A percentile compares a stretch with the other conserved stretches of the same genome.
Conservation (phyloP, 2,113 vertebrate genomes). For the Salvelinus namaycush region DNA sequence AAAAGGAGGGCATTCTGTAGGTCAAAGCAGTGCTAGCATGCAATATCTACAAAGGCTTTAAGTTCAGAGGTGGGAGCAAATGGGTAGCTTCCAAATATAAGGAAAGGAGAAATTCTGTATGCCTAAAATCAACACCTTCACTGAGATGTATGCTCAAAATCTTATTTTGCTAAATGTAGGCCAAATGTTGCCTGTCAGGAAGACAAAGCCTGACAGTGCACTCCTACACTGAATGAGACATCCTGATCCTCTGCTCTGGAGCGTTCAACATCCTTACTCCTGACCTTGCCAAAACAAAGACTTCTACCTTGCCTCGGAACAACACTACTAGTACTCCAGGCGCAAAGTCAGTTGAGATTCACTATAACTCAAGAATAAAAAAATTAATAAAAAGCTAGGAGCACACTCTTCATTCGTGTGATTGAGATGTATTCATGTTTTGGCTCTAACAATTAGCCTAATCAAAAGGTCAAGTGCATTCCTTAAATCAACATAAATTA, state of each 20-base stretch:
- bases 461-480: too few species aligned
- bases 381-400: too few species aligned
- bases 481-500: too few species aligned
- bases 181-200: conserved; percentile 1
- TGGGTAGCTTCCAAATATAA: background rate
- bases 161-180: background rate
- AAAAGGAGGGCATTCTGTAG: background rate
- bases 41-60: background rate
- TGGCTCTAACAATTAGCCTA: too few species aligned
- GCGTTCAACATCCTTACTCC: conserved; percentile 32
- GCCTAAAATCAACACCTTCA: background rate
- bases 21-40: background rate
- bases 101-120: background rate
- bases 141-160: background rate
- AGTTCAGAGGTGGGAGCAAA: background rate
- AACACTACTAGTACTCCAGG: background rate
- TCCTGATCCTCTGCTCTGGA: conserved; percentile 17
- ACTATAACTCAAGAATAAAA: too few species aligned
- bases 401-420: too few species aligned
- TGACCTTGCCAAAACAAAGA: conserved; percentile 2
- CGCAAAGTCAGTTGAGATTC: background rate
- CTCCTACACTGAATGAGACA: too few species aligned
- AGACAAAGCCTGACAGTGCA: conserved; percentile 4
- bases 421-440: too few species aligned
- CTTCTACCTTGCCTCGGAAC: background rate